Base-by-base conservation (phyloP, 2,797 vertebrate genomes). In the Alfaro cultratus region DNA sequence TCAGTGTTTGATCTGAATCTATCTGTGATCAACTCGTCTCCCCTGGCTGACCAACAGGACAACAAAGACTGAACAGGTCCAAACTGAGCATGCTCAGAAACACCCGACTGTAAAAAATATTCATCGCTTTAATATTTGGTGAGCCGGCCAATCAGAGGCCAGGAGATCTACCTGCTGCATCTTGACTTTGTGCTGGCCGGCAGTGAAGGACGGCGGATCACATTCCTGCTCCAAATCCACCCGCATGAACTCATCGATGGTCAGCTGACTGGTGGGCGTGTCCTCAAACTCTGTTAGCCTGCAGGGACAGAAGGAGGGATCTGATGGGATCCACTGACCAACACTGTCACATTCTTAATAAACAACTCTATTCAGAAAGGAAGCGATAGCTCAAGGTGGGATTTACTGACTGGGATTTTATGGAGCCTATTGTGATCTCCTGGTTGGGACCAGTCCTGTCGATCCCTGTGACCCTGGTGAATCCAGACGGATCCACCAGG, bases 241-340 rank as follows among this genome's bases (percentile, higher is more conserved):
- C 83, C 94, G 97, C 98, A 99, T 99, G 85, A 99, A 99, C 90
- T 99, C 98, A 47, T 99, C 98, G 34, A 99, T 98, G 29, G 98
- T 99, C 88, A 99, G 95, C 90, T 98, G 97, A 90, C 98, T 99
- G 83, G 98, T 99, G 62, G 98, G 98, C 0, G 98, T 99, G 87
- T 99, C 98, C 86, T 99, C 98, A 84, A 99, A 99, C 87, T 99
- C 98, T 0, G 96, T 99, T 77, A 99, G 93, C 88, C 98, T 99
- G 86, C 53, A 60, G 13, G 45, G 43, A 71, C 1, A 16, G 12
- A 64, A 36, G 0, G 7, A n/a, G 13, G n/a, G 53, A 60, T 75
- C 71, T 46, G 70, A 21, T 47, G 26, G 39, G 43, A 31, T 60
- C 47, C 36, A 1, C 39, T 43, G 9, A 1, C 29, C 57, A 29